Conservation (phyloP, 2,113 vertebrate genomes). For the Delphinus delphis region DNA sequence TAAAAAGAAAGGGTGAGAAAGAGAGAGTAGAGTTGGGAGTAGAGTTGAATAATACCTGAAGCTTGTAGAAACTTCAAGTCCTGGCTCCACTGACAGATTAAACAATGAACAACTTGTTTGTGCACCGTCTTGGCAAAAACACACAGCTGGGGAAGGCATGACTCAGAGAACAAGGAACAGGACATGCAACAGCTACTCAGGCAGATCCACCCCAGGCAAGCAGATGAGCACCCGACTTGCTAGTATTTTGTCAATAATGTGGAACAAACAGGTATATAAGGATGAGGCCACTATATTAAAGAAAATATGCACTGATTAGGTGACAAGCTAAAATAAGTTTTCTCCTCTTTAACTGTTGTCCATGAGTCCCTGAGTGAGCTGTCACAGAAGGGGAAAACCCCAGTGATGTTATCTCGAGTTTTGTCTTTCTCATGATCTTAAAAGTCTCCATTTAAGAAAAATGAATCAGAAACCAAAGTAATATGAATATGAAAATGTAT, state of each 20-base stretch:
- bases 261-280: slow-evolving; percentile 7
- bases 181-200: slow-evolving; percentile 41
- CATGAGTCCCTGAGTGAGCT: not conserved
- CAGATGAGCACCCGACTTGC: not conserved
- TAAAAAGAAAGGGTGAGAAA: not conserved
- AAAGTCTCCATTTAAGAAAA: slow-evolving; percentile 29
- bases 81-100: slow-evolving; percentile 48
- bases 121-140: slow-evolving; percentile 72
- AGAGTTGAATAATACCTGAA: slow-evolving; percentile 56
- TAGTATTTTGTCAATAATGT: not conserved
- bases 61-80: slow-evolving; percentile 36
- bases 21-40: not conserved
- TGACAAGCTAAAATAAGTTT: not conserved
- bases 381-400: not conserved
- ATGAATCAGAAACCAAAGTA: not conserved
- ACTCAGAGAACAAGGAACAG: slow-evolving; percentile 74
- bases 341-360: not conserved
- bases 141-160: slow-evolving; percentile 57
- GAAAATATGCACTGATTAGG: not conserved
- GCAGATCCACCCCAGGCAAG: slow-evolving; percentile 50
- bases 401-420: not conserved
- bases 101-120: slow-evolving; percentile 77
- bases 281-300: not conserved
- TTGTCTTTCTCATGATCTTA: not conserved
- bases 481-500: not conserved